phyloP scores from a whole-genome alignment of 1,140 invertebrate species.

The Drosophila asahinai region DNA sequence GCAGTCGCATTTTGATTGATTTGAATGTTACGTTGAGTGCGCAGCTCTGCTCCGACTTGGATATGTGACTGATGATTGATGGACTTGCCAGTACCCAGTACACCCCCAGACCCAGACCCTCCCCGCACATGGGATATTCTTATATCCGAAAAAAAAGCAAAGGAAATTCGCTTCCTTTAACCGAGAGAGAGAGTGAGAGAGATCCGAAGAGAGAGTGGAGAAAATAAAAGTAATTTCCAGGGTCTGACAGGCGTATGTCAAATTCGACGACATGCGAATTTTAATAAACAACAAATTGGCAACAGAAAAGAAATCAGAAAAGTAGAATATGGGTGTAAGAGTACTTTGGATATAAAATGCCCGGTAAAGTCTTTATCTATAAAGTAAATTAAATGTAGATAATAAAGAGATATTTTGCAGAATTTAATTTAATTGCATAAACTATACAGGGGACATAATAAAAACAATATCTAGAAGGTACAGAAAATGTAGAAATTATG shows the following conservation, averaged over 20 bases:
- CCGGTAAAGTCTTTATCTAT: no score
- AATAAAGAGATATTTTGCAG: no score
- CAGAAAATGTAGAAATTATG: no score
- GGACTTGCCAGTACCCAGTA: conserved; percentile 62
- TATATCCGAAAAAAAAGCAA: conserved; percentile 33
- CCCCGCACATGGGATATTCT: conserved; percentile 36
- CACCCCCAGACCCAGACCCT: conserved; percentile 22
- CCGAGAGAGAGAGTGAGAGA: conserved; percentile 14
- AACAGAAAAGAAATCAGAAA: conserved; percentile 6
- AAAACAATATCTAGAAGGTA: no score
- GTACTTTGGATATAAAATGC: no score
- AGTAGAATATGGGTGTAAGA: background rate
- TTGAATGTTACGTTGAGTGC: conserved; percentile 83
- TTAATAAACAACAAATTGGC: conserved; percentile 63
- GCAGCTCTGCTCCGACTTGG: conserved; percentile 43
- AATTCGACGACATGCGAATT: conserved; percentile 80
- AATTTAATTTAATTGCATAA: no score
- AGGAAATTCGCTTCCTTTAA: background rate
- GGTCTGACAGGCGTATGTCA: conserved; percentile 74
- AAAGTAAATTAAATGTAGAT: no score
- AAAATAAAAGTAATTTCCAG: conserved; percentile 73
- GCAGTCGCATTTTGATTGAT: conserved; percentile 78
- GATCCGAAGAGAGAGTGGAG: background rate
- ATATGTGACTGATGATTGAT: conserved; percentile 83
- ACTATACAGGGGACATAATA: no score